These are phyloP conservation scores for Synanceia verrucosa DNA, from an alignment of 2,797 vertebrate species.

Conservation along the genomic window DNA sequence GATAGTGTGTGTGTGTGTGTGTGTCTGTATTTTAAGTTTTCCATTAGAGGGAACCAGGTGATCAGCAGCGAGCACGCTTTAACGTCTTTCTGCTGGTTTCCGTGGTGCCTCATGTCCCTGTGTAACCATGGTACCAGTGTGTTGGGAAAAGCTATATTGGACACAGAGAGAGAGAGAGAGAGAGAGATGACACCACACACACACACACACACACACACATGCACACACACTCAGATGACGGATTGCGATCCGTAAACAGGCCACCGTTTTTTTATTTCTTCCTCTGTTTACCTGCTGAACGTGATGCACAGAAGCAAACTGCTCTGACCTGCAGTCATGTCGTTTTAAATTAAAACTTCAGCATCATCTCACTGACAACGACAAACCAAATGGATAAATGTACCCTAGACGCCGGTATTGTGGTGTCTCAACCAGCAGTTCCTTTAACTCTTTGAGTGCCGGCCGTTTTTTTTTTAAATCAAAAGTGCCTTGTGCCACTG, in stretches of 20 bases:
- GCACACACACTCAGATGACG: conserved; percentile 2
- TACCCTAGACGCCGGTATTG: too few relatives aligned
- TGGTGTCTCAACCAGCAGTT: too few relatives aligned
- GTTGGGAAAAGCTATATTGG: conserved; percentile 51
- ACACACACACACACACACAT: not conserved
- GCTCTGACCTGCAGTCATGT: not conserved
- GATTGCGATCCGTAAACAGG: not conserved
- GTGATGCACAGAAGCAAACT: not conserved
- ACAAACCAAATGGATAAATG: too few relatives aligned
- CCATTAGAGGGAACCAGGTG: conserved; percentile 24
- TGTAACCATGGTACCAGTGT: conserved; percentile 64
- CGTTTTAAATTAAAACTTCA: not conserved
- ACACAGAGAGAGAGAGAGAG: too few relatives aligned
- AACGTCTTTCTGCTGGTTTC: conserved; percentile 31
- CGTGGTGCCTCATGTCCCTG: conserved; percentile 19
- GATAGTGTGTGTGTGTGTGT: not conserved
- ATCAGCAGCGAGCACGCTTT: conserved; percentile 40
- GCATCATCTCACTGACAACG: too few relatives aligned
- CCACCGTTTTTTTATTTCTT: not conserved
- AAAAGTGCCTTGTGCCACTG: too few relatives aligned
- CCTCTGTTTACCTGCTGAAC: not conserved
- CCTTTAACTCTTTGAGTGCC: too few relatives aligned
- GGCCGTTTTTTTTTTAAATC: too few relatives aligned
- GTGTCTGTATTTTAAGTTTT: not conserved
- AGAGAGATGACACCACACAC: too few relatives aligned